Percentiles rank a stretch among this genome's conserved stretches.
These are phyloP conservation scores for Andrena marginata DNA, from an alignment of 2,888 invertebrate genomes.

Conservation along the genomic window DNA sequence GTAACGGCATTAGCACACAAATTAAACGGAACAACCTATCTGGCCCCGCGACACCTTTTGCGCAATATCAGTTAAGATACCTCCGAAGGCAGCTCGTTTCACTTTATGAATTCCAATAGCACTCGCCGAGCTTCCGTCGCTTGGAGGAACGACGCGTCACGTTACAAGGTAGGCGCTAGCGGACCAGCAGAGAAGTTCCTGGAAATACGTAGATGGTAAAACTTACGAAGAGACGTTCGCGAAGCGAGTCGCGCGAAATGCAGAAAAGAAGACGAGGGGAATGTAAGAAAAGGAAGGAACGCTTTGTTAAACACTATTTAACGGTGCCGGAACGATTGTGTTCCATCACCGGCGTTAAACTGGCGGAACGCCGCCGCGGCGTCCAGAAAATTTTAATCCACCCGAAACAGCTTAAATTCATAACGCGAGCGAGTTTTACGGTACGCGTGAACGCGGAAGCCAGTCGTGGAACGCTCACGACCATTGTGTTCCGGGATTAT, in stretches of 20 bases:
- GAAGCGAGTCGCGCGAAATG: constrained; percentile 21
- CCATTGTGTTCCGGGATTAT: constrained; percentile 34
- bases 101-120: constrained; percentile 4
- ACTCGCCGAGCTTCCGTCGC: background rate
- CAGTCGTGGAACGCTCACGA: background rate
- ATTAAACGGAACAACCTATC: constrained; percentile 31
- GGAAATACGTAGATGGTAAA: constrained; percentile 36
- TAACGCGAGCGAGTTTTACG: constrained; percentile 7
- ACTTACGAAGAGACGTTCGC: background rate
- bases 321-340: background rate
- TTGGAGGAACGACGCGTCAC: background rate
- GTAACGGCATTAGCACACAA: constrained; percentile 39
- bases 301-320: background rate
- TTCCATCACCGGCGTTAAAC: constrained; percentile 10
- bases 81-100: constrained; percentile 11
- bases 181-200: background rate
- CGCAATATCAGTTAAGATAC: constrained; percentile 13
- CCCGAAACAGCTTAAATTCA: constrained; percentile 23
- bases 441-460: constrained; percentile 5
- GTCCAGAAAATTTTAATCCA: constrained; percentile 12
- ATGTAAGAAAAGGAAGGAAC: background rate
- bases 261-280: background rate
- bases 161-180: background rate
- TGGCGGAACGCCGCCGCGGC: constrained; percentile 13
- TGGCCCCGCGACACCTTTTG: background rate